Evolutionary conservation across 2,797 vertebrate genomes (phyloP).

Genomic region (Dendrocincla fuliginosa): DNA sequence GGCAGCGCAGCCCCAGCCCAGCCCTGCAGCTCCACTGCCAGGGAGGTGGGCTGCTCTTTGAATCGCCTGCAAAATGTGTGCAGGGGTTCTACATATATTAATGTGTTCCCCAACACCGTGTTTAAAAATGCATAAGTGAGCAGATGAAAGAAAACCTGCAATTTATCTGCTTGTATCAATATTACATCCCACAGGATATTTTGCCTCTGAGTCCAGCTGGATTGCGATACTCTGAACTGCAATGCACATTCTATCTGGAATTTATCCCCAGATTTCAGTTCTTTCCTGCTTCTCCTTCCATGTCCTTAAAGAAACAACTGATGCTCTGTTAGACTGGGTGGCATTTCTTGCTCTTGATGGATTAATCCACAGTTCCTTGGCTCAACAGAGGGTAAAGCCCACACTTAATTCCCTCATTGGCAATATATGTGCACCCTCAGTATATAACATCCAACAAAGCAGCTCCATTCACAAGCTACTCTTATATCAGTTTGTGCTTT

Average conservation of each 20-base stretch:
- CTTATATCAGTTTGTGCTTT: not conserved
- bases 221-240: not conserved
- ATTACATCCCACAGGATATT: not conserved
- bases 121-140: not conserved
- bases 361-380: not conserved
- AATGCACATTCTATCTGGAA: not conserved
- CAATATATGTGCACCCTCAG: not conserved
- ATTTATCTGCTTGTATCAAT: not conserved
- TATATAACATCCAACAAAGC: not conserved
- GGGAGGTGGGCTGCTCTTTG: not conserved
- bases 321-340: not conserved
- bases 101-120: not conserved
- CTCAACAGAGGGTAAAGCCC: not conserved
- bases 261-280: not conserved
- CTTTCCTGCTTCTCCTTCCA: not conserved
- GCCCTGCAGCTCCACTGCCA: not conserved
- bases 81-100: not conserved
- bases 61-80: not conserved
- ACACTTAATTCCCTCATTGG: not conserved
- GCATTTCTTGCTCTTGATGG: not conserved
- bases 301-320: not conserved
- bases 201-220: not conserved
- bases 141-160: not conserved
- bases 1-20: not conserved
- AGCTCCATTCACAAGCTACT: not conserved